Evolutionary conservation across 2,888 invertebrate species (phyloP).

Genomic region (Oligia latruncula): DNA sequence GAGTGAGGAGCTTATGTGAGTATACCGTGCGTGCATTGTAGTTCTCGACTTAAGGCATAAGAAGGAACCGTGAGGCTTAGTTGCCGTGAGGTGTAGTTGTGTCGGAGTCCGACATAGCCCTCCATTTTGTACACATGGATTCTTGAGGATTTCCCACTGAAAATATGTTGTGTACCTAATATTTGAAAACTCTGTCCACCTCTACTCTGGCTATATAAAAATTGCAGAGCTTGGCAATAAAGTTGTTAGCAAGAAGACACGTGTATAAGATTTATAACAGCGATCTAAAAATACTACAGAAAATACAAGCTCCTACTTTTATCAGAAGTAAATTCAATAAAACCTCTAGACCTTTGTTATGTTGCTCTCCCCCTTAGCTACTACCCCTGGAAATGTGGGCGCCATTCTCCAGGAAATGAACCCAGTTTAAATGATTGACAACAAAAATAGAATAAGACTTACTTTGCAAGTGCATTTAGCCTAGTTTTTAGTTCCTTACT

Average conservation of each 20-base stretch:
- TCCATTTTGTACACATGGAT: not conserved
- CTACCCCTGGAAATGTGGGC: not conserved
- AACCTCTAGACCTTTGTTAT: not conserved
- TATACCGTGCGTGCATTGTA: not conserved
- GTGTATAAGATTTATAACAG: not conserved
- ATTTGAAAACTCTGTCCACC: not conserved
- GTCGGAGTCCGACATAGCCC: not conserved
- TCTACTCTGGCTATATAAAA: not conserved
- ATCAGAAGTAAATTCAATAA: not conserved
- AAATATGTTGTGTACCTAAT: not conserved
- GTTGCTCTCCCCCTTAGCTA: not conserved
- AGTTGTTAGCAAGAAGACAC: not conserved
- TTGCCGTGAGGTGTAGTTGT: too few species aligned
- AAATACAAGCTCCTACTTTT: not conserved
- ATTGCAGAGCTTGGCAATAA: not conserved
- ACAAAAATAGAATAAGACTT: not conserved
- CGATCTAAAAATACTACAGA: not conserved
- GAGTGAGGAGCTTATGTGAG: not conserved
- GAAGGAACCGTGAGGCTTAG: too few species aligned
- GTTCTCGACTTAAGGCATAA: not conserved
- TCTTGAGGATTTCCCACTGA: not conserved
- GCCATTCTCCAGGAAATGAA: too few species aligned
- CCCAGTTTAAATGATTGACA: not conserved
- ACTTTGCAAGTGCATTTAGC: not conserved
- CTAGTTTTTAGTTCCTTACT: not conserved